A percentile compares a stretch with the other conserved stretches of the same genome.
Evolutionary conservation across 2,797 vertebrate species (phyloP).

Genomic region (Zalophus californianus): DNA sequence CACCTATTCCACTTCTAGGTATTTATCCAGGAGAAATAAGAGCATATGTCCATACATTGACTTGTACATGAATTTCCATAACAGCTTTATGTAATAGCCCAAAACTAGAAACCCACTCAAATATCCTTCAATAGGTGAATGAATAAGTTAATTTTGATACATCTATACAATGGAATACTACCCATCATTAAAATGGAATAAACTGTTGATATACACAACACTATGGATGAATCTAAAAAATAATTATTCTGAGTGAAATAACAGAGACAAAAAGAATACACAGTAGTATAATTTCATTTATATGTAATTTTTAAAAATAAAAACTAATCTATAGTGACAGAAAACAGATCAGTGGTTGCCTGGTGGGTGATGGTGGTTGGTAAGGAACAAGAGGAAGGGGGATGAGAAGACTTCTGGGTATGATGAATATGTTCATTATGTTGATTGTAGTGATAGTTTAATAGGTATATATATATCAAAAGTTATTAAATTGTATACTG

Average conservation of each 20-base stretch:
- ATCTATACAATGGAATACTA: neutral
- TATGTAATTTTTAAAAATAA: neutral
- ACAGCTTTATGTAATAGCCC: neutral
- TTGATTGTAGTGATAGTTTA: neutral
- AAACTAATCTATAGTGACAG: neutral
- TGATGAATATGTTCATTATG: neutral
- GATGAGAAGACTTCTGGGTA: neutral
- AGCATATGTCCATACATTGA: neutral
- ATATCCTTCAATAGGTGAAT: neutral
- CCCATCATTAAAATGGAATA: neutral
- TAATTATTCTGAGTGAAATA: slow-evolving; percentile 11
- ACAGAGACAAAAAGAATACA: neutral
- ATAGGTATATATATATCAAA: neutral
- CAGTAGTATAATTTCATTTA: neutral
- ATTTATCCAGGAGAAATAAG: neutral
- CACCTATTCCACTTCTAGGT: neutral
- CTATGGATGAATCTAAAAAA: neutral
- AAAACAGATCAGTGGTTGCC: neutral
- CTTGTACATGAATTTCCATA: neutral
- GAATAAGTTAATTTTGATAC: neutral
- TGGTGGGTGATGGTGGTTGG: too few species aligned
- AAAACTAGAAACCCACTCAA: neutral
- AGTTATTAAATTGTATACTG: neutral
- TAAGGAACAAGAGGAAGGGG: neutral
- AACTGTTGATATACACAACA: neutral